Conservation (phyloP, 2,888 invertebrate genomes). For the Aelia acuminata region DNA sequence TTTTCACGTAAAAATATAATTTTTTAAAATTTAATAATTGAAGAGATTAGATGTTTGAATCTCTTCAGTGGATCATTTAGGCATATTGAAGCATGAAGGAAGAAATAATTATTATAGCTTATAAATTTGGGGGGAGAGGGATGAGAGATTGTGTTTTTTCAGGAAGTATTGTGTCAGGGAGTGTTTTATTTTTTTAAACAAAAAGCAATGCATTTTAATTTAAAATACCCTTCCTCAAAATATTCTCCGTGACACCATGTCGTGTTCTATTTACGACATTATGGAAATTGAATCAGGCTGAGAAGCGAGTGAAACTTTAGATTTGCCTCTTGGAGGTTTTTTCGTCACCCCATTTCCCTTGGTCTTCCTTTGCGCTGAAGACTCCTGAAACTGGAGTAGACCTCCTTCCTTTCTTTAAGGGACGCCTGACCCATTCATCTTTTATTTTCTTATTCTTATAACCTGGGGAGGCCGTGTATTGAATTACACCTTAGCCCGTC, state of each 20-base stretch:
- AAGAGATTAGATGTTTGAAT: too few relatives aligned
- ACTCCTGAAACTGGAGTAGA: conserved; percentile 44
- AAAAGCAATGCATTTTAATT: too few relatives aligned
- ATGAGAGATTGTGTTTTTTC: too few relatives aligned
- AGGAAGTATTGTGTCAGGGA: too few relatives aligned
- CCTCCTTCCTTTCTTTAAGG: conserved; percentile 19
- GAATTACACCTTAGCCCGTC: not conserved
- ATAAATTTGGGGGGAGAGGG: too few relatives aligned
- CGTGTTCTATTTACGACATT: not conserved
- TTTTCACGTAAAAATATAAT: too few relatives aligned
- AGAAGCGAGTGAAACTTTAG: not conserved
- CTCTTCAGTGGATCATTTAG: too few relatives aligned
- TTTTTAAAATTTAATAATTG: too few relatives aligned
- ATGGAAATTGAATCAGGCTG: not conserved
- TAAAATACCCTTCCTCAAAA: not conserved
- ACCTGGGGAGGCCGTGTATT: not conserved
- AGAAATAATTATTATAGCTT: too few relatives aligned
- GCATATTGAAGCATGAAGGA: too few relatives aligned
- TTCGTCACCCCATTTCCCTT: not conserved
- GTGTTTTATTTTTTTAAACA: too few relatives aligned
- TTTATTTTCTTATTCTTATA: conserved; percentile 24
- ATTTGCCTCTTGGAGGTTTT: not conserved
- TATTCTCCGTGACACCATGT: not conserved
- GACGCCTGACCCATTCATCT: conserved; percentile 40
- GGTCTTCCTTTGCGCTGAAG: not conserved